Conservation (phyloP, 1,140 invertebrate genomes). For the Limonius californicus region DNA sequence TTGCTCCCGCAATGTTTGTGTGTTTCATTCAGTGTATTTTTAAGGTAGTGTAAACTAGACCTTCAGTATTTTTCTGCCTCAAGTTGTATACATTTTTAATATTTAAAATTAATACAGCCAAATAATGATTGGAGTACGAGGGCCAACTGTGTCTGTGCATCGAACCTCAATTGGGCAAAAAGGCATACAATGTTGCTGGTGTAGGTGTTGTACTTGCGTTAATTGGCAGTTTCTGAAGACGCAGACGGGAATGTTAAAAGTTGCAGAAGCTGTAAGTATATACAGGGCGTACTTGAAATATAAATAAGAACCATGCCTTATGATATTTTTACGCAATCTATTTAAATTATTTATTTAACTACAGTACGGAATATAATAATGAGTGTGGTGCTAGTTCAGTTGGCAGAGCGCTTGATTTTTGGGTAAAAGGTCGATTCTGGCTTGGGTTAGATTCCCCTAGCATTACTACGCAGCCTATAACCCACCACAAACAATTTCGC, state of each 20-base stretch:
- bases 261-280: slow-evolving; percentile 67
- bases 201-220: slow-evolving; percentile 71
- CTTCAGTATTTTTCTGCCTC: not conserved
- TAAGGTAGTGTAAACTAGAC: not conserved
- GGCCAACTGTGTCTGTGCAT: slow-evolving; percentile 32
- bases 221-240: slow-evolving; percentile 69
- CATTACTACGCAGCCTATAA: no score
- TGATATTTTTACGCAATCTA: no score
- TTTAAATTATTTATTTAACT: no score
- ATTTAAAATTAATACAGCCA: not conserved
- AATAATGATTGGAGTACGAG: slow-evolving; percentile 14
- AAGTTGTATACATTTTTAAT: no score
- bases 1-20: not conserved
- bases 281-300: no score
- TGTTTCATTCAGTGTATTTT: not conserved
- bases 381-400: no score
- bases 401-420: no score
- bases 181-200: slow-evolving; percentile 67
- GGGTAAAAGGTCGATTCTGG: no score
- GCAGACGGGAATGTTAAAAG: slow-evolving; percentile 66
- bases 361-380: no score
- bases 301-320: no score
- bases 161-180: slow-evolving; percentile 5
- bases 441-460: no score
- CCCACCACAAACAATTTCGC: no score